Percentiles rank a stretch among this genome's conserved stretches.
Conservation (phyloP, 2,888 invertebrate genomes). For the Amiota communis region DNA sequence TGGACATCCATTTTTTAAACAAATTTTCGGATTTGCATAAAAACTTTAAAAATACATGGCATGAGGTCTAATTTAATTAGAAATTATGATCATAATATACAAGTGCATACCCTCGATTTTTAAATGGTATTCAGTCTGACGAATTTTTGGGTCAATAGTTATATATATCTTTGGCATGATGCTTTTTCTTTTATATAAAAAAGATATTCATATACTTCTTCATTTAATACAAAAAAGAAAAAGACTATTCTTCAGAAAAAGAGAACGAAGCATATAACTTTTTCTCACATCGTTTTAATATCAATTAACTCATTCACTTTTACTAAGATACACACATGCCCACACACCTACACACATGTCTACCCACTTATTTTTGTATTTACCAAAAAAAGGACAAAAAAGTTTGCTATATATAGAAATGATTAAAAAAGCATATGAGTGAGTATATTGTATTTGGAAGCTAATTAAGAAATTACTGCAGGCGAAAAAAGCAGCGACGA, state of each 20-base stretch:
- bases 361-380: no score
- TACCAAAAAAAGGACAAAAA: no score
- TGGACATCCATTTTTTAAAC: no score
- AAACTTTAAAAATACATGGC: no score
- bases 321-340: background rate
- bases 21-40: no score
- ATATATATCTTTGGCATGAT: background rate
- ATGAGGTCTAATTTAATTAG: no score
- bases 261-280: background rate
- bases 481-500: slow-evolving; percentile 57
- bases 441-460: slow-evolving; percentile 63
- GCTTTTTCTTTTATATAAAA: background rate
- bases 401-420: no score
- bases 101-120: no score
- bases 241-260: background rate
- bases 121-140: no score
- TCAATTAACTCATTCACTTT: slow-evolving; percentile 17
- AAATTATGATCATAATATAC: no score
- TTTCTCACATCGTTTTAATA: background rate
- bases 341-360: slow-evolving; percentile 24
- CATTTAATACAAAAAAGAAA: background rate
- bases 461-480: slow-evolving; percentile 71
- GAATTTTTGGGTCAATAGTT: no score
- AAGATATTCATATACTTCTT: background rate
- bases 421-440: slow-evolving; percentile 23